Conservation (phyloP, 2,797 vertebrate genomes). For the Eutrigla gurnardus region DNA sequence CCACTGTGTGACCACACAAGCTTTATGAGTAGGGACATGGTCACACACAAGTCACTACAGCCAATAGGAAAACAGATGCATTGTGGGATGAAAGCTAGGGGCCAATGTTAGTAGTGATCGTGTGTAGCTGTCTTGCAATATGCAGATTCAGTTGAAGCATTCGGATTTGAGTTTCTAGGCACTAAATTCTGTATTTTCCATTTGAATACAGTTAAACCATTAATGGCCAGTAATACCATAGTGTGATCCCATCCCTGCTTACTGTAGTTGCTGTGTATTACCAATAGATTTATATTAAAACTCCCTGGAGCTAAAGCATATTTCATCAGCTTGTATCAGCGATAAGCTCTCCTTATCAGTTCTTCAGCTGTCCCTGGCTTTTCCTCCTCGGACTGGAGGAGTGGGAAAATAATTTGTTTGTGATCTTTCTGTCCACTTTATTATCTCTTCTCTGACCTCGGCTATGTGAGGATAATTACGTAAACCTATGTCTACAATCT, state of each 20-base stretch:
- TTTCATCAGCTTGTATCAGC: neutral
- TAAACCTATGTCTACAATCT: too few species aligned
- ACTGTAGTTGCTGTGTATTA: neutral
- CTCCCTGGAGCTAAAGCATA: neutral
- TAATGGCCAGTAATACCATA: neutral
- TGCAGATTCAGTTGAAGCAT: conserved; percentile 8
- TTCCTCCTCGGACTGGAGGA: neutral
- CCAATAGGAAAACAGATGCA: conserved; percentile 57
- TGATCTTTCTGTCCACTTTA: neutral
- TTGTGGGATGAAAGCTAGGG: conserved; percentile 41
- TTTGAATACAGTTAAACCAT: neutral
- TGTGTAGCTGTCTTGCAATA: conserved; percentile 11
- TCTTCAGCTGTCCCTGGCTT: neutral
- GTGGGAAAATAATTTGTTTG: neutral
- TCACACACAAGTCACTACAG: conserved; percentile 54
- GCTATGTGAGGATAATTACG: neutral
- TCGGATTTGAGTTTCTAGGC: neutral
- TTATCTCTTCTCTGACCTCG: neutral
- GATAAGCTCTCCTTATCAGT: neutral
- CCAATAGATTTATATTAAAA: neutral
- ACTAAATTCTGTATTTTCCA: neutral
- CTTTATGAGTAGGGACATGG: conserved; percentile 59
- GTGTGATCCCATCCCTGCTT: neutral
- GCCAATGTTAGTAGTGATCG: conserved; percentile 27
- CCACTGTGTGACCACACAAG: conserved; percentile 53